Base-by-base conservation (phyloP, 2,113 vertebrate species). In the Clarias macrocephalus region DNA sequence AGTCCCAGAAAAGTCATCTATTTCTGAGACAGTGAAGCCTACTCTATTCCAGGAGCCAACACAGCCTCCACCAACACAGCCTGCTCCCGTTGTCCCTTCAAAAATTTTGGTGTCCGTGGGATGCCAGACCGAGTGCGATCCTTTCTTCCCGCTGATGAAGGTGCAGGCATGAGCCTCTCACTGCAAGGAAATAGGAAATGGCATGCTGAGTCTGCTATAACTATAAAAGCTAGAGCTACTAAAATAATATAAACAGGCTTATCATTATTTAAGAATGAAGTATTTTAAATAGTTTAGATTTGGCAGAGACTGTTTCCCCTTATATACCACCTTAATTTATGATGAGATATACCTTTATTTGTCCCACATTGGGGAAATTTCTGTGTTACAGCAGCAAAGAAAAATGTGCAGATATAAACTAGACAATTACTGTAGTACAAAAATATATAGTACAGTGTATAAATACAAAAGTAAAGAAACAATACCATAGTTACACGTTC, bases 111-210 rank as follows among this genome's bases (percentile, higher is more conserved):
- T 96, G 90, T 99, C 98, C 59, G 94, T 98, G 92, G 97, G 95
- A 91, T 98, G 97, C 92, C 98, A 99, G 93, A 99, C 98, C 0
- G 97, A 97, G 65, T 97, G 96, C 63, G 96, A 96, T 72, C 93
- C 94, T 63, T 91, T 96, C 93, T 96, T 96, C 91, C 94, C 94
- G 90, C 91, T 94, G 3, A 91, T 95, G 91, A 96, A 98, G 97
- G 97, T 96, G 91, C 96, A 98, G 97, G 96, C 97, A 96, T 91
- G 96, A 92, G 89, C 85, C 33, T 76, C 72, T 42, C 33, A 42
- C 11, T 62, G 5, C 30, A 81, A 59, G 28, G 54, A 80, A 8
- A 15, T 18, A 10, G 28, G 77, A 57, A 59, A 9, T 56, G 42
- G 72, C 19, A 21, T 75, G 72, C 42, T 80, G n/a, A 80, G 54